phyloP scores from a whole-genome alignment of 2,797 vertebrate genomes.

The Knipowitschia caucasica region DNA sequence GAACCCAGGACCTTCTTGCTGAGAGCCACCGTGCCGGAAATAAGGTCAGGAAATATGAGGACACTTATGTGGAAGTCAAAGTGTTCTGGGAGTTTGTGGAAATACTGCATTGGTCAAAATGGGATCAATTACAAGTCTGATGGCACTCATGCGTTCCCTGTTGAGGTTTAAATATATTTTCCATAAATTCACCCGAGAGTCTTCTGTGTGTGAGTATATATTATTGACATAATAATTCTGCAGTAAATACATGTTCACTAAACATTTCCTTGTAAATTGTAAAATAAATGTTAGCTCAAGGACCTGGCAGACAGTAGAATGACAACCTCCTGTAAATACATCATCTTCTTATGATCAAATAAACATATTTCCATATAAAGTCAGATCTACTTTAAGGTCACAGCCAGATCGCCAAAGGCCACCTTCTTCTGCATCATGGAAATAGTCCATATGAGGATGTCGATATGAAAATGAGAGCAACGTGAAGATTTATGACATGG shows the following conservation, averaged over 20 bases:
- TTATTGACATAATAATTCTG: neutral
- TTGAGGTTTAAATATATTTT: no score
- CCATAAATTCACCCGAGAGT: neutral
- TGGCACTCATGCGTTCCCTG: no score
- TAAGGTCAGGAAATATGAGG: neutral
- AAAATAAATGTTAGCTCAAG: no score
- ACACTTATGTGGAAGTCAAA: neutral
- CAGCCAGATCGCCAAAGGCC: neutral
- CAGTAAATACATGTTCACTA: neutral
- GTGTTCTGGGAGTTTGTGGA: neutral
- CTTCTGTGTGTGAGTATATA: neutral
- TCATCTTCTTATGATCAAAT: neutral
- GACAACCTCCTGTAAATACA: neutral
- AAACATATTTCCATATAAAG: constrained; percentile 4
- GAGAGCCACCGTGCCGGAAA: no score
- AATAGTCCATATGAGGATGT: constrained; percentile 5
- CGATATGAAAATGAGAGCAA: neutral
- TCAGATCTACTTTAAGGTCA: neutral
- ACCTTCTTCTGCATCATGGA: constrained; percentile 8
- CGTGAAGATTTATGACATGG: neutral
- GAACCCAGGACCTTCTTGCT: no score
- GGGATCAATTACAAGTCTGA: neutral
- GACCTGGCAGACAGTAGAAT: neutral
- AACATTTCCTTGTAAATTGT: neutral
- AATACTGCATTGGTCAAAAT: neutral